Conservation (phyloP, 2,888 invertebrate species). For the Drosophila quasianomalipes region DNA sequence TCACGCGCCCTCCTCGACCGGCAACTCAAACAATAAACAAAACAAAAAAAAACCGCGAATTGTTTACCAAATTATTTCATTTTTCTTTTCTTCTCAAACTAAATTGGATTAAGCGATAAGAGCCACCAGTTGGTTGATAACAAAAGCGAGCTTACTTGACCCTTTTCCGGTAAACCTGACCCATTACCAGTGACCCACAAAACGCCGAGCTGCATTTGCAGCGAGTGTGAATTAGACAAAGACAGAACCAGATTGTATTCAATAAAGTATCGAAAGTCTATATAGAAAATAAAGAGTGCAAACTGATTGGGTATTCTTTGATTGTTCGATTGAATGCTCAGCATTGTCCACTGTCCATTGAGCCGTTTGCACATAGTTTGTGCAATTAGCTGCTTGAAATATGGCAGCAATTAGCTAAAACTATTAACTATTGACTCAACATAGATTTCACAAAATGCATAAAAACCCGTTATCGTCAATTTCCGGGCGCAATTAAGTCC, state of each 20-base stretch:
- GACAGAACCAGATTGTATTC: not conserved
- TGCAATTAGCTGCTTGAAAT: conserved; percentile 7
- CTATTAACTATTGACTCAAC: not conserved
- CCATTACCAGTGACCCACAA: conserved; percentile 33
- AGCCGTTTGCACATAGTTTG: not conserved
- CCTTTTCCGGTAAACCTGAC: not conserved
- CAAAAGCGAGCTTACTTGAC: not conserved
- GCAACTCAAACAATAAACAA: conserved; percentile 13
- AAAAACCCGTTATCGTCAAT: conserved; percentile 13
- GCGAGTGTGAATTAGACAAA: not conserved
- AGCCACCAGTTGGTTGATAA: conserved; percentile 19
- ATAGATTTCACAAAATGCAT: conserved; percentile 29
- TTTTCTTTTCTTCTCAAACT: conserved; percentile 1
- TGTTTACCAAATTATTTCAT: conserved; percentile 25
- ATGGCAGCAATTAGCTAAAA: not conserved
- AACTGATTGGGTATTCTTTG: conserved; percentile 17
- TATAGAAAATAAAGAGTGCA: not conserved
- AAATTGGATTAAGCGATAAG: conserved; percentile 36
- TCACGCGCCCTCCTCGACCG: not conserved
- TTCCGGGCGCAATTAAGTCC: conserved; percentile 25
- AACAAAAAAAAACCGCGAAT: not conserved
- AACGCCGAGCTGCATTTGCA: not conserved
- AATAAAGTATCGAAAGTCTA: conserved; percentile 1
- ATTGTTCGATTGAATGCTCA: conserved; percentile 5
- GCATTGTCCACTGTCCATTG: not conserved